These are phyloP conservation scores for Anas platyrhynchos DNA, from an alignment of 2,113 vertebrate genomes.

Conservation along the genomic window DNA sequence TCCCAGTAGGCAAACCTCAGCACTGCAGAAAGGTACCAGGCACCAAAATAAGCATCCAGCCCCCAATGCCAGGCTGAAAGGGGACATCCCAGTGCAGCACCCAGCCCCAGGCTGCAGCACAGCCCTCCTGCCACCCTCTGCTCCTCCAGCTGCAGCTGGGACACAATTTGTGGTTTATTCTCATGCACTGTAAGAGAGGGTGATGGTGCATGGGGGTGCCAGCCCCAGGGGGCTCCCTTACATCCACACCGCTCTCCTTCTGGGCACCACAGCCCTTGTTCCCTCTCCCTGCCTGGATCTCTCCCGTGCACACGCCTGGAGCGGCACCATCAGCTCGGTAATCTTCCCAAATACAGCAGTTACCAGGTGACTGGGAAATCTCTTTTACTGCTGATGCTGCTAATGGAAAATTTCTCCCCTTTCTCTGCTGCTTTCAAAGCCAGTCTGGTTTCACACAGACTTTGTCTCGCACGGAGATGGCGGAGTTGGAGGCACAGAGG, in stretches of 20 bases:
- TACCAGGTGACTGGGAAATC: conserved; percentile 77
- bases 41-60: background rate
- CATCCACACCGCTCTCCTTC: background rate
- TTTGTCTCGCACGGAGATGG: background rate
- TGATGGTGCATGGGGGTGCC: accelerated
- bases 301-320: background rate
- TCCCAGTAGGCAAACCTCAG: background rate
- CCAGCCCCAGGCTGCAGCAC: background rate
- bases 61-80: background rate
- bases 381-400: conserved; percentile 78
- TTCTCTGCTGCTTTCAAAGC: conserved; percentile 69
- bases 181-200: background rate
- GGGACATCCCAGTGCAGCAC: accelerated
- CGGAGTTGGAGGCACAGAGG: background rate
- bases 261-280: background rate
- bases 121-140: accelerated
- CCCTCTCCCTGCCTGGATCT: background rate
- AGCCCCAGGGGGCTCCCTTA: background rate
- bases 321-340: conserved; percentile 50
- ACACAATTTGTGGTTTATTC: background rate
- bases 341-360: conserved; percentile 78
- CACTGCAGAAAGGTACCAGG: background rate
- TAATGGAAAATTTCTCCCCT: conserved; percentile 79
- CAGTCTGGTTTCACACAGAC: conserved; percentile 51
- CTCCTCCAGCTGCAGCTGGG: background rate